A percentile compares a stretch with the other conserved stretches of the same genome.
These are phyloP conservation scores for Pelodytes ibericus DNA, from an alignment of 2,797 vertebrate species.

Conservation along the genomic window DNA sequence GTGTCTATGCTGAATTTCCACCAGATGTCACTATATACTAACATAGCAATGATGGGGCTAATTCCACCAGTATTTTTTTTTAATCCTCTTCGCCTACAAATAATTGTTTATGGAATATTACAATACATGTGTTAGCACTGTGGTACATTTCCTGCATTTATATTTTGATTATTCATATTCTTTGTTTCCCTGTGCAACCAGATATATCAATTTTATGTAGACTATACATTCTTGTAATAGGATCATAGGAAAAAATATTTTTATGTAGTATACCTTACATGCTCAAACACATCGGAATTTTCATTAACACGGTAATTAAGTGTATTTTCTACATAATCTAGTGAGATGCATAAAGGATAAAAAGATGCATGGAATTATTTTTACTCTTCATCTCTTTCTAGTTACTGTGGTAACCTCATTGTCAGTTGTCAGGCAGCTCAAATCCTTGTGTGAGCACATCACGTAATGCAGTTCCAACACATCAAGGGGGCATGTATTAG, in stretches of 20 bases:
- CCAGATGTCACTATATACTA: background rate
- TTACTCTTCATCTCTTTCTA: background rate
- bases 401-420: conserved; percentile 14
- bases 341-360: background rate
- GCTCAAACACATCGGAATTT: background rate
- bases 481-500: background rate
- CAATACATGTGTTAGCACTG: too few species aligned
- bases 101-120: background rate
- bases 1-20: background rate
- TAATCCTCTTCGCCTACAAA: background rate
- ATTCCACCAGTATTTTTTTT: background rate
- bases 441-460: background rate
- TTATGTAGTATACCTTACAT: background rate
- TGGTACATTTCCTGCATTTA: background rate
- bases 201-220: background rate
- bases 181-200: background rate
- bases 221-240: background rate
- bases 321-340: background rate
- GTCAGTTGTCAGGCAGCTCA: background rate
- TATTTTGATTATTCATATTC: background rate
- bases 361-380: background rate
- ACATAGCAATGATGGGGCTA: background rate
- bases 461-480: background rate
- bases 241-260: background rate
- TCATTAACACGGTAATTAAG: background rate